These are phyloP conservation scores for Trachymyrmex septentrionalis DNA, from an alignment of 1,140 invertebrate species.

Conservation along the genomic window DNA sequence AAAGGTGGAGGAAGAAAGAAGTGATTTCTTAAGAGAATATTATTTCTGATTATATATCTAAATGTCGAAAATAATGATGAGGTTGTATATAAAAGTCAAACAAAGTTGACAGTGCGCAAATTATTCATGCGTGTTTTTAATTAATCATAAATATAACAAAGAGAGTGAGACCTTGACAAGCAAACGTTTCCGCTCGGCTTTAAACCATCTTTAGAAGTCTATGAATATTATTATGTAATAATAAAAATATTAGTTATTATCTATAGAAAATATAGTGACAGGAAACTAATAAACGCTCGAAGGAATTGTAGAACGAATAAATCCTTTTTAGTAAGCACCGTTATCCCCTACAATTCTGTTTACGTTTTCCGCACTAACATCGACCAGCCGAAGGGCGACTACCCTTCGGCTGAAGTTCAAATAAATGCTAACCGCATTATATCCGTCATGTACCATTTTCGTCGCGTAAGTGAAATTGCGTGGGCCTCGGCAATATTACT, in stretches of 20 bases:
- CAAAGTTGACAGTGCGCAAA: too few species aligned
- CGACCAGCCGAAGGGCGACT: constrained; percentile 39
- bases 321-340: constrained; percentile 45
- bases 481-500: constrained; percentile 56
- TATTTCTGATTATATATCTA: neutral
- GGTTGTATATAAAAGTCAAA: too few species aligned
- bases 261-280: neutral
- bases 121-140: too few species aligned
- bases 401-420: constrained; percentile 63
- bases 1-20: too few species aligned
- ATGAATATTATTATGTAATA: neutral
- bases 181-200: too few species aligned
- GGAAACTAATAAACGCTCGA: neutral
- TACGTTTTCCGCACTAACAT: constrained; percentile 50
- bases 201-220: too few species aligned
- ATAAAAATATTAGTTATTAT: neutral
- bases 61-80: too few species aligned
- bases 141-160: too few species aligned
- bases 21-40: neutral
- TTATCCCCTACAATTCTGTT: constrained; percentile 52
- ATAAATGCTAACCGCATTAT: constrained; percentile 76
- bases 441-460: constrained; percentile 71
- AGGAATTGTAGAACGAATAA: constrained; percentile 28
- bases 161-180: too few species aligned
- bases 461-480: constrained; percentile 62